Conservation (phyloP, 2,888 invertebrate species). For the Cinara cedri region DNA sequence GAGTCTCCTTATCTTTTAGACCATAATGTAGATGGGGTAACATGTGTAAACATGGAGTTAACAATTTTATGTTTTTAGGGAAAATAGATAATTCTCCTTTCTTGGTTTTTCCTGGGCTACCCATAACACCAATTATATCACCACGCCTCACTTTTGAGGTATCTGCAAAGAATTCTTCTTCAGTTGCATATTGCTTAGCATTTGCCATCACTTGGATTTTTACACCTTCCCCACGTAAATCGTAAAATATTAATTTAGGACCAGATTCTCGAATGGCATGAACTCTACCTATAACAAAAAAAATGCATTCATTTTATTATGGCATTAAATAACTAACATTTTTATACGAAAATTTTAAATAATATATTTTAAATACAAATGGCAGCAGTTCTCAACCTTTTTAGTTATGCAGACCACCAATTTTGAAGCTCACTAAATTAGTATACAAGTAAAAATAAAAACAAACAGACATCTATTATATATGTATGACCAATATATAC, state of each 20-base stretch:
- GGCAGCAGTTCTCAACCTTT: too few species aligned
- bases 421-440: too few species aligned
- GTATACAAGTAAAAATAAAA: too few species aligned
- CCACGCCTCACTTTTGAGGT: conserved; percentile 87
- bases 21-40: conserved; percentile 97
- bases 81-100: conserved; percentile 96
- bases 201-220: conserved; percentile 98
- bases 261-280: conserved; percentile 94
- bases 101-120: conserved; percentile 91
- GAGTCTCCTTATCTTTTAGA: conserved; percentile 95
- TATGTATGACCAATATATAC: too few species aligned
- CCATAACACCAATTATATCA: conserved; percentile 89
- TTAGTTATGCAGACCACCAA: too few species aligned
- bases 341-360: too few species aligned
- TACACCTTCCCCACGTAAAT: conserved; percentile 91
- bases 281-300: conserved; percentile 70
- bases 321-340: too few species aligned
- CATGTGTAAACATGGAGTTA: conserved; percentile 98
- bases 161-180: conserved; percentile 77
- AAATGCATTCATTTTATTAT: conserved; percentile 12
- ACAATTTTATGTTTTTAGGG: conserved; percentile 79
- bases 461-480: too few species aligned
- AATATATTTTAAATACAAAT: too few species aligned
- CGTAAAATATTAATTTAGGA: conserved; percentile 94
- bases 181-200: conserved; percentile 77